Evolutionary conservation across 2,888 invertebrate genomes (phyloP).

Genomic region (Sabatieria punctata): DNA sequence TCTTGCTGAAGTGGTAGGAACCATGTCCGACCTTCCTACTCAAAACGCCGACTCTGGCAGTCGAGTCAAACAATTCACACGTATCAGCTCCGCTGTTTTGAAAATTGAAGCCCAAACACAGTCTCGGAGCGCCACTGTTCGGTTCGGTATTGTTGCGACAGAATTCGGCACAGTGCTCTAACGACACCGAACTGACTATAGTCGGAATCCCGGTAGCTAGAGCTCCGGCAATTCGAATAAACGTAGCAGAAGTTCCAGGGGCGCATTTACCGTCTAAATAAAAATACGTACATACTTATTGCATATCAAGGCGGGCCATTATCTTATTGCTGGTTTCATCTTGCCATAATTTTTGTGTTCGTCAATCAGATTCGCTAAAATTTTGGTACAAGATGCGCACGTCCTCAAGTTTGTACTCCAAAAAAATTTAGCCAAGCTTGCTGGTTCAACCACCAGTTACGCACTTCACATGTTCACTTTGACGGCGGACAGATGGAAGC

Average conservation of each 20-base stretch:
- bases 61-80: slow-evolving; percentile 16
- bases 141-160: slow-evolving; percentile 16
- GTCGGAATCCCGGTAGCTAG: slow-evolving; percentile 5
- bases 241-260: neutral
- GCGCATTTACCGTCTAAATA: neutral
- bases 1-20: slow-evolving; percentile 3
- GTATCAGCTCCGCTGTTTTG: slow-evolving; percentile 14
- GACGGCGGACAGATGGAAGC: no score
- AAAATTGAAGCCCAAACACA: slow-evolving; percentile 17
- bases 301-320: no score
- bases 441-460: no score
- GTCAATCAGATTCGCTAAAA: no score
- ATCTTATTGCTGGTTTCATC: no score
- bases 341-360: no score
- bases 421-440: no score
- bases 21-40: slow-evolving; percentile 3
- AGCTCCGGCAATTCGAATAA: slow-evolving; percentile 2
- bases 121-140: slow-evolving; percentile 13
- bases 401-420: no score
- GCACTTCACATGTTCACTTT: no score
- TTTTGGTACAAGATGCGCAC: no score
- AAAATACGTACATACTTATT: no score
- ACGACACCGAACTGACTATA: slow-evolving; percentile 11
- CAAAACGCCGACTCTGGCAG: neutral
- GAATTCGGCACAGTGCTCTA: slow-evolving; percentile 14